Evolutionary conservation across 2,113 vertebrate species (phyloP), one percentile per base, ranked within the genome.

Genomic region (Enhydra lutris): DNA sequence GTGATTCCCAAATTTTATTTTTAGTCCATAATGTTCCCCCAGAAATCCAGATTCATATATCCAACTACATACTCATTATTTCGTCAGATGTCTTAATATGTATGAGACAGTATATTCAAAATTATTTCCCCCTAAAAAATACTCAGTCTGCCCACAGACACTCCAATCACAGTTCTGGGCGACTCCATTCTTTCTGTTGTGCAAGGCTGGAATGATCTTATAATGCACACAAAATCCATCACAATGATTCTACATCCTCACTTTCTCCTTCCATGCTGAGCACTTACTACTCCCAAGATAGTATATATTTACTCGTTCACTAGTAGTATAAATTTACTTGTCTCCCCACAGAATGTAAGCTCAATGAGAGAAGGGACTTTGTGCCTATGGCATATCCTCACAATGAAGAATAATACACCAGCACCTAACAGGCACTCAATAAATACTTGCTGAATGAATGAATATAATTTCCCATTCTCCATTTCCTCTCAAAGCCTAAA

Each of bases 401-500:
- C 8, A 73, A 47, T 59, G 15, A 85, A 83, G 67, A 91, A 89
- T 7, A 88, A 2, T 11, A 55, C 0, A 31, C 20, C 17, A 69
- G 21, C 86, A 78, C 1, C 15, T 79, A 94, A 92, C 15, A 65
- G 50, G 36, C 29, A 91, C 78, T 85, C 78, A 73, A 29, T 85
- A 89, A 92, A 63, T 76, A 89, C 11, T 63, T 78, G 31, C 2
- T 85, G 24, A 96, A 85, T 69, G 26, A 78, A 88, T 52, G 26
- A 95, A 86, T 86, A 59, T 57, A 86, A 26, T 73, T 61, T 59
- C 42, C 26, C 36, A 85, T 15, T 47, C 34, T 71, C 34, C 13
- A 26, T 42, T 67, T 96, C 78, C 34, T 97, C 36, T 88, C 61
- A 91, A 80, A 87, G 61, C 50, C 90, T 88, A 91, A 80, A 84